Base-by-base conservation (phyloP, 2,113 vertebrate genomes). In the Mobula birostris region DNA sequence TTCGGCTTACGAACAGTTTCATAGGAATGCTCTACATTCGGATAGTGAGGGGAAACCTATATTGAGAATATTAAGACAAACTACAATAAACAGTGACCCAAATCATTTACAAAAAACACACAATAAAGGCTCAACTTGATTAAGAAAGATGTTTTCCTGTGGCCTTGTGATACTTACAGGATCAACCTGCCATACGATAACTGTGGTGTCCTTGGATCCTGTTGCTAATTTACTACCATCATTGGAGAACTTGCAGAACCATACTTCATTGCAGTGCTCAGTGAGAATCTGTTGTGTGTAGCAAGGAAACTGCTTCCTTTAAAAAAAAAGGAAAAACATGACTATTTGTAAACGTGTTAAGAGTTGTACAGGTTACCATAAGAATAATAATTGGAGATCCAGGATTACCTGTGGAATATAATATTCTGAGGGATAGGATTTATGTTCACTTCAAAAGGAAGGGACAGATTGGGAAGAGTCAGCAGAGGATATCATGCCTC, bases 241-340 rank as follows among this genome's bases (percentile, higher is more conserved):
- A 0, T 99, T 99, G 95, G 98, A 99, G 96, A 99, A 99, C 96
- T 99, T 99, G 97, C 98, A 99, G 97, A 99, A 99, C 98, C 98
- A 99, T 40, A 99, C 98, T 96, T 99, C 98, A 87, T 99, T 99
- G 96, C 98, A 99, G 96, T 99, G 98, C 94, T 99, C 98, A 1
- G 98, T 99, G 79, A 99, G 97, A 95, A 99, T 98, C 96, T 99
- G 98, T 95, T 99, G 98, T 94, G 98, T 99, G 96, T 98, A 98
- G 96, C 98, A 99, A 7, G 98, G 98, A 95, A 99, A 99, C 96
- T 99, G 98, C 95, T 98, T 99, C 97, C 98, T 99, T 94, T 79
- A 95, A 91, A 95, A 94, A 14, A 29, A 3, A 94, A 94, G 1
- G 94, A 21, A 68, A 29, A n/a, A 19, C 48, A 48, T 1, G 36